Base-by-base conservation (phyloP, 2,113 vertebrate species). In the Aptenodytes forsteri region DNA sequence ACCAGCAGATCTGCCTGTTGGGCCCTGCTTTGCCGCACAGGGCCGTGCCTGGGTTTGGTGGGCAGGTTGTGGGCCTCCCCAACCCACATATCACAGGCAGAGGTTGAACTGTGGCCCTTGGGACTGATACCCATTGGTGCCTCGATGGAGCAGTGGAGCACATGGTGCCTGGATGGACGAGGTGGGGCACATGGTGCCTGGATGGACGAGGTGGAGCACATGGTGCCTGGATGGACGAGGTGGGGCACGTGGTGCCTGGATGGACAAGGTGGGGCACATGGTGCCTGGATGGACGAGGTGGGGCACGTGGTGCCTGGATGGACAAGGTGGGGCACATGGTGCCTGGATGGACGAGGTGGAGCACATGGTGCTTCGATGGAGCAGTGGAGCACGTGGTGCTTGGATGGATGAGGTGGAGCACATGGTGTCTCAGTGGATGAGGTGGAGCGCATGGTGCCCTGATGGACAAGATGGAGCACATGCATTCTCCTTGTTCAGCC, bases 151-250 rank as follows among this genome's bases (percentile, higher is more conserved):
- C 65, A 32, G 8, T 16, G 47, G 36, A 72, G 47, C 16, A 30
- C 26, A 13, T 47, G 75, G 75, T 42, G 29, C 11, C 30, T 44
- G 2, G 10, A 9, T 64, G 47, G 46, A 50, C 11, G 9, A 10
- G 2, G 0, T 52, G 61, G 38, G 34, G 29, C 36, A 27, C 8
- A 3, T 42, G 29, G 7, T 58, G 15, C n/a, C n/a, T n/a, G n/a
- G n/a, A n/a, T n/a, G n/a, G n/a, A n/a, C n/a, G n/a, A n/a, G n/a
- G n/a, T n/a, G n/a, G n/a, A n/a, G n/a, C n/a, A n/a, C n/a, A n/a
- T n/a, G n/a, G n/a, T n/a, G n/a, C 25, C 17, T 7, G 10, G 66
- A 46, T 61, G 50, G 13, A 50, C 15, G n/a, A 40, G 58, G 2
- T 50, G 55, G 30, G 77, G 40, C 58, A 22, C 30, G 2, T 21